These are phyloP conservation scores for Ostrea edulis DNA, from an alignment of 1,140 invertebrate genomes.

Conservation along the genomic window DNA sequence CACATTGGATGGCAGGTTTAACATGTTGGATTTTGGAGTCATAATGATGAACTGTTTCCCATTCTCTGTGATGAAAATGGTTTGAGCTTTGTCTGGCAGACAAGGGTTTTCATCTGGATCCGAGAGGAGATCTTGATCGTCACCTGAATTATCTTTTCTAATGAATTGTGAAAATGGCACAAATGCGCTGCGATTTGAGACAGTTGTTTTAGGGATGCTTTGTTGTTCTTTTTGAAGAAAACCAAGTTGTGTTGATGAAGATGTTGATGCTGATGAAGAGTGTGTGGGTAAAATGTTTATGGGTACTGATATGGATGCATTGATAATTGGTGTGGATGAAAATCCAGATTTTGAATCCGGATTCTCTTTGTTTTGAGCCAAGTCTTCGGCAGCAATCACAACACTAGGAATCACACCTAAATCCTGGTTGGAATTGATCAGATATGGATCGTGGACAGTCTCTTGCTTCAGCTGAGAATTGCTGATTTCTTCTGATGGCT, in stretches of 20 bases:
- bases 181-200: slow-evolving; percentile 66
- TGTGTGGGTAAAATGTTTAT: not conserved
- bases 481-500: not conserved
- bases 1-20: not conserved
- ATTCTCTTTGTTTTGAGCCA: not conserved
- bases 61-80: not conserved
- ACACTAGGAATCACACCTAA: not conserved
- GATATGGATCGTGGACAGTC: not conserved
- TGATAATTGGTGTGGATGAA: not conserved
- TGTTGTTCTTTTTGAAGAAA: slow-evolving; percentile 15
- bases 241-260: slow-evolving; percentile 22
- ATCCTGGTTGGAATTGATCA: not conserved
- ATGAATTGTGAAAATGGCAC: slow-evolving; percentile 62
- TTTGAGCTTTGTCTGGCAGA: not conserved
- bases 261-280: slow-evolving; percentile 43
- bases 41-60: slow-evolving; percentile 24
- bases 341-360: not conserved
- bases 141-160: not conserved
- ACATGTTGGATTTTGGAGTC: not conserved
- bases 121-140: not conserved
- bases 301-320: not conserved
- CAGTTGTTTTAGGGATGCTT: slow-evolving; percentile 35
- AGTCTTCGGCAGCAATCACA: not conserved
- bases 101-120: not conserved
- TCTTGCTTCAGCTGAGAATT: not conserved